Conservation (phyloP, 2,888 invertebrate genomes). For the Volucella inflata region DNA sequence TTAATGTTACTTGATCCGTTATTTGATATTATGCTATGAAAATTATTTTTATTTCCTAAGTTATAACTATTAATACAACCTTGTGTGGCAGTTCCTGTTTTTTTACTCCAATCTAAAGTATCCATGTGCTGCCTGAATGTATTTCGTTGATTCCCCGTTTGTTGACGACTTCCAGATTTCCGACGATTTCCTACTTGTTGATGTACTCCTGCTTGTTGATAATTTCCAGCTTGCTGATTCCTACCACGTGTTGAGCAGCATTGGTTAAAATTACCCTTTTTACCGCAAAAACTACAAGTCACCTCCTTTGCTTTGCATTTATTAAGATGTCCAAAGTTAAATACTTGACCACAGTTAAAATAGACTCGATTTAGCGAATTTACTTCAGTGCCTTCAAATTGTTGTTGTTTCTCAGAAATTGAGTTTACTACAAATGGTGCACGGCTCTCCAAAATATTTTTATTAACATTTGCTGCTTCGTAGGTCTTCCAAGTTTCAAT, state of each 20-base stretch:
- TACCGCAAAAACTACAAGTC: too few species aligned
- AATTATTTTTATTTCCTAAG: background rate
- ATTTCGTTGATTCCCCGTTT: constrained; percentile 7
- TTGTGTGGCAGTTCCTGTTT: too few species aligned
- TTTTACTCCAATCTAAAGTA: constrained; percentile 14
- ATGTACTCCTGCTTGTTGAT: background rate
- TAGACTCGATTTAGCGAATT: background rate
- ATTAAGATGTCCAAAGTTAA: too few species aligned
- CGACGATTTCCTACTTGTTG: background rate
- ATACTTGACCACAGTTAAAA: too few species aligned
- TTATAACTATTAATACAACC: constrained; percentile 4
- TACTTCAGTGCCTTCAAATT: too few species aligned
- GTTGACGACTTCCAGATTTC: background rate
- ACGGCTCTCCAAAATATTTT: background rate
- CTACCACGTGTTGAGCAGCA: background rate
- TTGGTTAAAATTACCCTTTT: constrained; percentile 16
- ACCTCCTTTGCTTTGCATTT: background rate
- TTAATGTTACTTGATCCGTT: constrained; percentile 19
- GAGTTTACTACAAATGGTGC: background rate
- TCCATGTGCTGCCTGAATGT: background rate
- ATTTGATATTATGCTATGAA: constrained; percentile 18
- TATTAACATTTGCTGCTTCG: too few species aligned
- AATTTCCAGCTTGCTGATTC: background rate
- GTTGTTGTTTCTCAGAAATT: background rate
- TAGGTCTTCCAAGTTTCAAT: background rate